phyloP scores from a whole-genome alignment of 1,140 invertebrate genomes.

The Papilio xuthus region DNA sequence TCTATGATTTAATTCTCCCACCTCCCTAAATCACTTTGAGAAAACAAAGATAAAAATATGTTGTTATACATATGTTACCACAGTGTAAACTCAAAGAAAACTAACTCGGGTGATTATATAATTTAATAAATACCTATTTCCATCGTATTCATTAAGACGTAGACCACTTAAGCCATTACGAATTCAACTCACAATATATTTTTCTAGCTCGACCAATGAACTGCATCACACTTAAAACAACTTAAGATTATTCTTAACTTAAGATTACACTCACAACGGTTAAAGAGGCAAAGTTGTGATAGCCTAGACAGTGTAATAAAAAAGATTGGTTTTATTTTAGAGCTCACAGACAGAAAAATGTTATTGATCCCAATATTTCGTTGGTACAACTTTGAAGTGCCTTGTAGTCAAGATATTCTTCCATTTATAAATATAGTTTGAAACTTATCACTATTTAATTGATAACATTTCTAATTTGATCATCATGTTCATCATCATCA shows the following conservation, averaged over 20 bases:
- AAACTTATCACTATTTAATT: no score
- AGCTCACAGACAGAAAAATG: not conserved
- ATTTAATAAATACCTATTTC: no score
- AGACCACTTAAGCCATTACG: not conserved
- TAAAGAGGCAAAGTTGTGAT: conserved; percentile 17
- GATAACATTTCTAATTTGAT: no score
- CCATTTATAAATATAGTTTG: no score
- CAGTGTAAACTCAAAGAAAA: no score
- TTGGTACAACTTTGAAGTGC: not conserved
- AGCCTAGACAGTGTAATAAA: conserved; percentile 8
- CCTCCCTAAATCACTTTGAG: no score
- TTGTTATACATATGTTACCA: no score
- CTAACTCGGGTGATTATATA: no score
- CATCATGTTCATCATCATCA: no score
- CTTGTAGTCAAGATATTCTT: not conserved
- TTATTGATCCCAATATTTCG: not conserved
- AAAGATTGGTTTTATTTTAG: conserved; percentile 6
- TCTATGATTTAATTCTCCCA: no score
- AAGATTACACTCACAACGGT: conserved; percentile 9
- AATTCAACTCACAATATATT: not conserved
- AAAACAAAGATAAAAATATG: no score
- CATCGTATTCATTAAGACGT: not conserved
- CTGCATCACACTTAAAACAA: not conserved
- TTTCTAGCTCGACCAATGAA: not conserved
- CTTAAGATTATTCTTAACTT: conserved; percentile 3